Evolutionary conservation across 1,140 invertebrate species (phyloP).

Genomic region (Saccostrea glomerata): DNA sequence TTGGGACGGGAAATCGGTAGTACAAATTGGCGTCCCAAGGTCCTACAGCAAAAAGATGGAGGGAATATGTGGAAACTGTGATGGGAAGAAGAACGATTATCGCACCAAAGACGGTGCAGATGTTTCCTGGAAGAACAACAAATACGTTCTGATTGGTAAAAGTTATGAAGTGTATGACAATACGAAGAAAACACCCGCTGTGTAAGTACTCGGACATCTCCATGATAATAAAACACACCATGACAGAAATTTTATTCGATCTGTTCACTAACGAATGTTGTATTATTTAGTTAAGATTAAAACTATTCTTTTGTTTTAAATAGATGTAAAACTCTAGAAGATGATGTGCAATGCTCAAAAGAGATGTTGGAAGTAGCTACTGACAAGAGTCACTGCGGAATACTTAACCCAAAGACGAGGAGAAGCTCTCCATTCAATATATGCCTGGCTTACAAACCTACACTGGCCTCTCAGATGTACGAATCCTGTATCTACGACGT

Average conservation of each 20-base stretch:
- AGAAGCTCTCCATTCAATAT: conserved; percentile 23
- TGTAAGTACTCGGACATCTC: not conserved
- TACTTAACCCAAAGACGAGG: not conserved
- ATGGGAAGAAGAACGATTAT: conserved; percentile 62
- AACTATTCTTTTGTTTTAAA: not conserved
- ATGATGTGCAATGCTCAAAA: conserved; percentile 2
- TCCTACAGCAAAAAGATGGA: conserved; percentile 83
- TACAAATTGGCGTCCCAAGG: conserved; percentile 88
- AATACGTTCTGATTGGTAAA: conserved; percentile 57
- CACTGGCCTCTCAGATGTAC: conserved; percentile 39
- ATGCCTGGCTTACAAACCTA: conserved; percentile 23
- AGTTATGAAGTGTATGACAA: conserved; percentile 55
- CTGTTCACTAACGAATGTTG: not conserved
- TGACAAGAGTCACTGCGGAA: conserved; percentile 32
- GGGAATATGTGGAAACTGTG: conserved; percentile 66
- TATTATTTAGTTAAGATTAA: not conserved
- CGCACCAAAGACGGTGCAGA: conserved; percentile 53
- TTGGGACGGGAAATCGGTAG: conserved; percentile 87
- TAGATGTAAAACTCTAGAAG: conserved; percentile 46
- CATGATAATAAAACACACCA: no score
- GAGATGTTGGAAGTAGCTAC: not conserved
- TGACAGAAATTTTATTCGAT: not conserved
- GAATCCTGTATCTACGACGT: conserved; percentile 58
- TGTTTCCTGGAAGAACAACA: conserved; percentile 47
- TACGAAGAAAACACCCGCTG: conserved; percentile 13